Base-by-base conservation (phyloP, 2,888 invertebrate genomes). In the Aleiodes alternator region DNA sequence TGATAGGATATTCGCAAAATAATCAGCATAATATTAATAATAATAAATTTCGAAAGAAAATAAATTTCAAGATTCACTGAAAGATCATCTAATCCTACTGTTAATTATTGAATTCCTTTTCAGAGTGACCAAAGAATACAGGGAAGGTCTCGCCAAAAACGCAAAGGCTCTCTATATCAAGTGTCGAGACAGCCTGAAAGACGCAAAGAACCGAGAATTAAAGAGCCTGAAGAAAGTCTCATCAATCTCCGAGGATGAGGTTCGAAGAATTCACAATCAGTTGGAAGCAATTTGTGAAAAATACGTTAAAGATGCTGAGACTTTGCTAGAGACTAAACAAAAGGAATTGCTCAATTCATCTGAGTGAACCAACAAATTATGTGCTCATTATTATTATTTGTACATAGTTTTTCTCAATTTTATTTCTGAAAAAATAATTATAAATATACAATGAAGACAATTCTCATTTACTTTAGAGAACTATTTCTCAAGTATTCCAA, bases 101-200 rank as follows among this genome's bases (percentile, higher is more conserved):
- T 51, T 48, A 68, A 16, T 51, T 12, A 29, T 51, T 8, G 8
- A 69, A 72, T 71, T 56, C 73, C 80, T 80, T 78, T 84, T 86
- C 84, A 93, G 93, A 90, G 95, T 99, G 0, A 98, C 98, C 0
- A 95, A 95, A 87, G 98, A 99, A 87, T 96, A 98, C 85, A 92
- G 98, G 80, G 98, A 98, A 90, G 93, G 92, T 76, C 91, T 99
- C 76, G 94, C 96, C 0, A 97, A 96, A 90, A 96, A 94, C 91
- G 98, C 98, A 0, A 97, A 96, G 90, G 90, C 92, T 0, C 85
- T 97, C 69, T 96, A 94, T 85, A 92, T 95, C 4, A 96, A 95
- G 88, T 95, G 95, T 80, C 94, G 95, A 84, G 95, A 95, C 87
- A 89, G 91, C 8, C 92, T 97, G 70, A 94, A 94, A 87, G 94